These are phyloP conservation scores for Phasia obesa DNA, from an alignment of 2,888 invertebrate genomes.

Conservation along the genomic window DNA sequence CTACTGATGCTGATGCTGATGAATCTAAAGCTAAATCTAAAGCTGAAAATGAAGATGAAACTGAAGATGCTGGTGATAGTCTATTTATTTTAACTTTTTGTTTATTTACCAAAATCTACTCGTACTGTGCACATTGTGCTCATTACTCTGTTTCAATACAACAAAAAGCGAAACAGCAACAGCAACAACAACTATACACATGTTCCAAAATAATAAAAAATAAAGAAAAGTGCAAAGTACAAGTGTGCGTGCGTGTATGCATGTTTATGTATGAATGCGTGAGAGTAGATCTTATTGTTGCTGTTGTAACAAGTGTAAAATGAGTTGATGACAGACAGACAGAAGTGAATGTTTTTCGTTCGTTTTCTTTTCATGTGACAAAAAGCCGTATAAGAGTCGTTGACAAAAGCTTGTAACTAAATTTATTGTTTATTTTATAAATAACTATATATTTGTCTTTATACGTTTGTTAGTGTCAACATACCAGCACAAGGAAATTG, in stretches of 20 bases:
- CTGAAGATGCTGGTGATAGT: constrained; percentile 48
- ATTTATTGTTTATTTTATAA: constrained; percentile 49
- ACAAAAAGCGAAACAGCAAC: background rate
- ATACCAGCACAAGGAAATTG: background rate
- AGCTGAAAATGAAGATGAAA: constrained; percentile 1
- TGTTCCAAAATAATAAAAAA: constrained; percentile 12
- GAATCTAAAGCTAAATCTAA: too few species aligned
- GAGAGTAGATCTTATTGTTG: constrained; percentile 9
- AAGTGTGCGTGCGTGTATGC: background rate
- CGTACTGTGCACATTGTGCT: constrained; percentile 17
- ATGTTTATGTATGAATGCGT: background rate
- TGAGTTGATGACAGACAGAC: constrained; percentile 44
- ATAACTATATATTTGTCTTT: constrained; percentile 20
- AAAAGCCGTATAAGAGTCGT: constrained; percentile 37
- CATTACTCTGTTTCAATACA: constrained; percentile 33
- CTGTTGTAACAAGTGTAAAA: constrained; percentile 27
- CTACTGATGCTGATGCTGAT: background rate
- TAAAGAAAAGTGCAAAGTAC: background rate
- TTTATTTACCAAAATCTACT: constrained; percentile 44
- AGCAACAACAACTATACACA: background rate
- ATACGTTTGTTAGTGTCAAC: background rate
- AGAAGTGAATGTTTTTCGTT: constrained; percentile 19
- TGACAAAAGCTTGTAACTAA: constrained; percentile 21
- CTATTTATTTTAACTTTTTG: constrained; percentile 46
- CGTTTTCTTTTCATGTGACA: constrained; percentile 9